Evolutionary conservation across 1,140 invertebrate species (phyloP).

Genomic region (Aphidius gifuensis): DNA sequence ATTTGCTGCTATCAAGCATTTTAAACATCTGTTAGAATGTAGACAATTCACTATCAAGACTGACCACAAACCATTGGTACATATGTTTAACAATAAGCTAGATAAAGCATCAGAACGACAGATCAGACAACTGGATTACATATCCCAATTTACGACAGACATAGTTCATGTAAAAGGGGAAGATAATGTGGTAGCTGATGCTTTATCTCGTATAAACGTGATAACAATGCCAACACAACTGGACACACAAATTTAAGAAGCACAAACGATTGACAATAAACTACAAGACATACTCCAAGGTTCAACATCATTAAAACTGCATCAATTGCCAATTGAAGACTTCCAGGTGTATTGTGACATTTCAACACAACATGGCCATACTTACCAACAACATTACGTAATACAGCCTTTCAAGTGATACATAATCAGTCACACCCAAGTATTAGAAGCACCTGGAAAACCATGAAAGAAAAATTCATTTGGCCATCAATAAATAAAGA

Average conservation of each 20-base stretch:
- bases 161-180: slow-evolving; percentile 38
- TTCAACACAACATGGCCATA: not conserved
- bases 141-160: slow-evolving; percentile 39
- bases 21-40: slow-evolving; percentile 36
- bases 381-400: too few species aligned
- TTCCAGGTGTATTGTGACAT: slow-evolving; percentile 17
- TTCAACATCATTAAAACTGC: slow-evolving; percentile 16
- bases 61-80: slow-evolving; percentile 38
- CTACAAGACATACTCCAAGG: not conserved
- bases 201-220: slow-evolving; percentile 24
- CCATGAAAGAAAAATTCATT: slow-evolving; percentile 25
- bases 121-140: slow-evolving; percentile 33
- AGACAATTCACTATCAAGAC: slow-evolving; percentile 34
- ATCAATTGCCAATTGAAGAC: not conserved
- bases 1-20: slow-evolving; percentile 33
- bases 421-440: not conserved
- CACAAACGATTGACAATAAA: not conserved
- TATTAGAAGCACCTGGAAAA: slow-evolving; percentile 9
- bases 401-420: too few species aligned
- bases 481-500: slow-evolving; percentile 35
- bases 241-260: slow-evolving; percentile 11
- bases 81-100: slow-evolving; percentile 24
- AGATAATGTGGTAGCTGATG: slow-evolving; percentile 32
- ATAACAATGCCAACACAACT: slow-evolving; percentile 9
- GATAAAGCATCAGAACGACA: slow-evolving; percentile 28